Evolutionary conservation across 92 coral and sea anemone species (phyloP).

Genomic region (Heliopora coerulea): DNA sequence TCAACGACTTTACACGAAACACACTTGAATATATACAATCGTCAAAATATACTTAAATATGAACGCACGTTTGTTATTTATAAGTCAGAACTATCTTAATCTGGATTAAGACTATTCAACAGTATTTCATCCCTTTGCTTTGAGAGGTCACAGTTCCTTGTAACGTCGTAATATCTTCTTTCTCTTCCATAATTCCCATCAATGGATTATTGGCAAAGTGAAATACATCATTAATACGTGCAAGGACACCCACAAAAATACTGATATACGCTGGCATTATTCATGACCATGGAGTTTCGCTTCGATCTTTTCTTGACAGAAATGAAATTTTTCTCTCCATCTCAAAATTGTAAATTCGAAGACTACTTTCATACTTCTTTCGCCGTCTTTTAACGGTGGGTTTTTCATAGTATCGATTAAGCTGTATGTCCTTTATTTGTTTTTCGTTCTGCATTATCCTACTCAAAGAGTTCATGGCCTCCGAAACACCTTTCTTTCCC

Average conservation of each 20-base stretch:
- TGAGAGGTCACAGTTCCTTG: too few relatives aligned
- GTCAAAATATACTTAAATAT: too few relatives aligned
- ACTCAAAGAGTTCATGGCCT: slow-evolving; percentile 66
- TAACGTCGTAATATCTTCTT: neutral
- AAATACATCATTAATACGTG: neutral
- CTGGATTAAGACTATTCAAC: too few relatives aligned
- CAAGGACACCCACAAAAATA: neutral
- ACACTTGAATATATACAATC: too few relatives aligned
- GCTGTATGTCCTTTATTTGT: slow-evolving; percentile 79
- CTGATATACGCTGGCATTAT: too few relatives aligned
- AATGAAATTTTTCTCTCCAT: slow-evolving; percentile 85
- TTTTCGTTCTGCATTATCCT: slow-evolving; percentile 76
- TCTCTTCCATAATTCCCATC: neutral
- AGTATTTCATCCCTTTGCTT: too few relatives aligned
- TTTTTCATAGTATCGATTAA: slow-evolving; percentile 85
- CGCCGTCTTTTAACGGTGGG: slow-evolving; percentile 93
- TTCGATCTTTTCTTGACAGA: slow-evolving; percentile 78
- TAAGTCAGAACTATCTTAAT: too few relatives aligned
- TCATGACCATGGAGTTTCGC: slow-evolving; percentile 90
- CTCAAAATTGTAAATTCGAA: slow-evolving; percentile 80
- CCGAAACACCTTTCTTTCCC: slow-evolving; percentile 67
- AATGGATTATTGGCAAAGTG: too few relatives aligned
- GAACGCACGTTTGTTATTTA: too few relatives aligned
- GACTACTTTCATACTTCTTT: slow-evolving; percentile 77
- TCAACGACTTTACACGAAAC: too few relatives aligned